phyloP scores from a whole-genome alignment of 2,888 invertebrate genomes.

The Timandra comae region DNA sequence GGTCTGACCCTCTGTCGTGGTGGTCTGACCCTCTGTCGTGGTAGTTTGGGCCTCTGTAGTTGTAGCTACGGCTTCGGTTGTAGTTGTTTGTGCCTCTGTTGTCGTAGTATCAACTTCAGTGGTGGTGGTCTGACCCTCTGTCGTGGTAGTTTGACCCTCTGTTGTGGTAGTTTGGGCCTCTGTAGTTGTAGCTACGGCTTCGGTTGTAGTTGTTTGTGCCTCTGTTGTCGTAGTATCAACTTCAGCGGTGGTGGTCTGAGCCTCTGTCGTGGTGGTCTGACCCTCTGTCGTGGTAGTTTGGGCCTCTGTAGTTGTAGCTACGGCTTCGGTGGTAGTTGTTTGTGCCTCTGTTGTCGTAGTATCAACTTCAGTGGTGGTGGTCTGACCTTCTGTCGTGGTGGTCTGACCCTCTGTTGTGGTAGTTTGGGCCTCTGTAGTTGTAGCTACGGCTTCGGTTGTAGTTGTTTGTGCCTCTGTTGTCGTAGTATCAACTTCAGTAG shows the following conservation, averaged over 20 bases:
- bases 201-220: conserved; percentile 2
- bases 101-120: background rate
- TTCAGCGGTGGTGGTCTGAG: background rate
- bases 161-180: background rate
- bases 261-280: background rate
- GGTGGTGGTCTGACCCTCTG: background rate
- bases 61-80: background rate
- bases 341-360: background rate
- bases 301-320: conserved; percentile 4
- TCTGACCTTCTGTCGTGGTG: conserved; percentile 1
- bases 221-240: conserved; percentile 5
- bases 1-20: background rate
- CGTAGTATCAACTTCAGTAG: conserved; percentile 3
- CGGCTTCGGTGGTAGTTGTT: background rate
- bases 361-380: background rate
- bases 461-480: conserved; percentile 8
- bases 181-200: background rate
- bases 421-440: conserved; percentile 1
- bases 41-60: background rate
- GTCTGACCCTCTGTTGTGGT: conserved; percentile 2
- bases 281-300: background rate
- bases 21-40: background rate
- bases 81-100: background rate
- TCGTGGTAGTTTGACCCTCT: background rate
- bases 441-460: conserved; percentile 3